Evolutionary conservation across 2,888 invertebrate species (phyloP).

Genomic region (Nephrotoma appendiculata): DNA sequence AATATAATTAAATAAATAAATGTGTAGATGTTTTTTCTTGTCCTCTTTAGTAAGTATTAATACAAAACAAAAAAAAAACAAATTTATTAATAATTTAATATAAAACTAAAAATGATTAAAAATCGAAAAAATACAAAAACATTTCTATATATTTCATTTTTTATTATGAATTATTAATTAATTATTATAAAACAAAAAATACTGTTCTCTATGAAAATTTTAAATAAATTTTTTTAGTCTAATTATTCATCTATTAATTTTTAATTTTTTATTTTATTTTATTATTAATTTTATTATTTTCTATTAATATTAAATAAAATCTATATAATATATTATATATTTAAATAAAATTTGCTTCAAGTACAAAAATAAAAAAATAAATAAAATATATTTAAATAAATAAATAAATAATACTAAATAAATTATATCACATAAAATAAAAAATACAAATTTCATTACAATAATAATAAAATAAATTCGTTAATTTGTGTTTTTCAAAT

Average conservation of each 20-base stretch:
- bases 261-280: neutral
- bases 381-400: conserved; percentile 4
- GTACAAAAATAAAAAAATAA: neutral
- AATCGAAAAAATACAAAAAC: neutral
- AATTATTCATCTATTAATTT: neutral
- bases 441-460: neutral
- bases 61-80: neutral
- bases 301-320: neutral
- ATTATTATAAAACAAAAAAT: neutral
- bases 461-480: neutral
- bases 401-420: neutral
- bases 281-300: neutral
- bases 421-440: neutral
- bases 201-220: neutral
- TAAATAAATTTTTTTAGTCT: neutral
- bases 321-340: conserved; percentile 1
- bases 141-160: neutral
- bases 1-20: neutral
- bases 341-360: conserved; percentile 4
- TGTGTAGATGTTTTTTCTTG: neutral
- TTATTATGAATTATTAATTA: neutral
- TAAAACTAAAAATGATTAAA: neutral
- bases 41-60: neutral
- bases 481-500: neutral
- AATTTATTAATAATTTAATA: neutral